Evolutionary conservation across 2,797 vertebrate genomes (phyloP), one percentile per base, ranked within the genome.

Genomic region (Alcedo atthis): DNA sequence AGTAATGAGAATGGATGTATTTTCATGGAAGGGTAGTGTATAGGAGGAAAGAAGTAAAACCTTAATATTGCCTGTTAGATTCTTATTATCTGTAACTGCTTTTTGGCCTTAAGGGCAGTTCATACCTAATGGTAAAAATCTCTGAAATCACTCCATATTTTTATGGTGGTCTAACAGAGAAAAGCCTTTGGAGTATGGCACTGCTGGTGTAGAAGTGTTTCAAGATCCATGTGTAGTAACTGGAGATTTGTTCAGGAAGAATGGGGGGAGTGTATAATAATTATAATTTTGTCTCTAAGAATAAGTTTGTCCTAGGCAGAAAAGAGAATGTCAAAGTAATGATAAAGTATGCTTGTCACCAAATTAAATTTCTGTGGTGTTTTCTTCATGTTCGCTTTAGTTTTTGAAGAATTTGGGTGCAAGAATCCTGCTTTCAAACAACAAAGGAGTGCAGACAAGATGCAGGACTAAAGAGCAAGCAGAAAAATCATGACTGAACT

Each of bases 31-130:
- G 42, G 73, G 19, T 64, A 77, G 57, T 67, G 67, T 63, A 40
- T 83, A 94, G 67, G 78, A 61, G 51, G 54, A 59, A 83, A 89
- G 78, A 87, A 87, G 81, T 87, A 87, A 92, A 94, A 71, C 84
- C 69, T 87, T 85, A 87, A 90, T 94, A 83, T 66, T 83, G 67
- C 45, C 62, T 24, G 81, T 93, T 90, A 94, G 85, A 67, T 68
- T 95, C 45, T 62, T 80, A 78, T 92, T 96, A 94, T 85, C 90
- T 92, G 40, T 84, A 93, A 85, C 73, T 81, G 73, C 81, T 89
- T 94, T 94, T 46, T 79, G 85, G 73, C 85, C 89, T 86, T 93
- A 67, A 85, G 94, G 92, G 69, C 92, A 76, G 79, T 73, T 87
- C 76, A 46, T 92, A 87, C 86, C 69, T 45, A 92, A 79, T 59